These are phyloP conservation scores for Sapajus apella DNA, from an alignment of 2,113 vertebrate species.

Conservation along the genomic window DNA sequence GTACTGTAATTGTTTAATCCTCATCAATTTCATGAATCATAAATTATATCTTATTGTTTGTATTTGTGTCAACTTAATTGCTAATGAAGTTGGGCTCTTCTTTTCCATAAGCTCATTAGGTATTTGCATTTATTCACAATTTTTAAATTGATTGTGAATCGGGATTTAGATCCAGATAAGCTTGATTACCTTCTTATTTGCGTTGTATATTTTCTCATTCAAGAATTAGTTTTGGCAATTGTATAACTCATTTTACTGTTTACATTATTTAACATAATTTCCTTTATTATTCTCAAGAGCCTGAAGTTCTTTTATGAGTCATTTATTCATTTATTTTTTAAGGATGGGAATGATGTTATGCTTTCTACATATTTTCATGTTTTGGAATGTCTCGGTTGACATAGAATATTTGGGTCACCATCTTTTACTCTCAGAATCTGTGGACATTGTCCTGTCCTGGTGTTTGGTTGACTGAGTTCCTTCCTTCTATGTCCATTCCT, in stretches of 20 bases:
- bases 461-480: not conserved
- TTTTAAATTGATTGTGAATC: constrained; percentile 12
- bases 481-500: not conserved
- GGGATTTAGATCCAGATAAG: constrained; percentile 21
- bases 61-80: constrained; percentile 26
- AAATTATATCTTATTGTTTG: constrained; percentile 37
- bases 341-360: not conserved
- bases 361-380: not conserved
- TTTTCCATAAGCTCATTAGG: not conserved
- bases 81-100: constrained; percentile 32
- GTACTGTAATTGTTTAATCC: not conserved
- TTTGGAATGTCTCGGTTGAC: not conserved
- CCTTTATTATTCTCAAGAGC: constrained; percentile 21
- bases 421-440: not conserved
- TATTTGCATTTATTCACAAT: constrained; percentile 21
- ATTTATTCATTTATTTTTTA: constrained; percentile 20
- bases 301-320: constrained; percentile 13
- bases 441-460: not conserved
- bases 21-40: constrained; percentile 1
- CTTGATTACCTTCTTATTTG: constrained; percentile 43
- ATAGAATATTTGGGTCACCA: not conserved
- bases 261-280: constrained; percentile 33
- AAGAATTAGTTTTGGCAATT: constrained; percentile 36
- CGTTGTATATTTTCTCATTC: constrained; percentile 31
- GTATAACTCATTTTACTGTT: constrained; percentile 10